These are phyloP conservation scores for Muschampia plurimacula DNA, from an alignment of 2,888 invertebrate species.

Conservation along the genomic window DNA sequence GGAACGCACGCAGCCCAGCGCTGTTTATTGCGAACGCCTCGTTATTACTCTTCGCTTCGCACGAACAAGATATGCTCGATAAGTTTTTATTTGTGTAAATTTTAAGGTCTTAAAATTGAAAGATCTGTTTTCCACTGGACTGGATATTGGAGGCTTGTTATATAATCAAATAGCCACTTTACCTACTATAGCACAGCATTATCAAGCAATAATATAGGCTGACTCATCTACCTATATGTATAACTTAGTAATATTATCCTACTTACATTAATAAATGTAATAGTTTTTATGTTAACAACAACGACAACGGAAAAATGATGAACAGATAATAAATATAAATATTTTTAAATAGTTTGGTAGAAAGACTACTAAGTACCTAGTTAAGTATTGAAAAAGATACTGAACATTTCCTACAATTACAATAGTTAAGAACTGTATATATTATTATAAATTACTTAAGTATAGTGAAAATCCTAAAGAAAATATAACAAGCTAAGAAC, in stretches of 20 bases:
- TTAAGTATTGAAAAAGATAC: background rate
- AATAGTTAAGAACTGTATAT: too few species aligned
- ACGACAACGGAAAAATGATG: background rate
- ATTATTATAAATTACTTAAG: too few species aligned
- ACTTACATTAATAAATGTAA: too few species aligned
- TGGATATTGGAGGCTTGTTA: too few species aligned
- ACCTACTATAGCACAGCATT: too few species aligned
- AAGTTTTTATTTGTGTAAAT: constrained; percentile 50
- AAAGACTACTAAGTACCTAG: background rate
- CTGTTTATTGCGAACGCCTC: constrained; percentile 69
- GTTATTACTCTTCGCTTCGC: constrained; percentile 71
- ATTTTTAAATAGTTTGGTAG: background rate
- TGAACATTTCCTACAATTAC: too few species aligned
- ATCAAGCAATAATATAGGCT: too few species aligned
- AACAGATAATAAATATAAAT: background rate
- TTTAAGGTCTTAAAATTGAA: background rate
- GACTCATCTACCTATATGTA: too few species aligned
- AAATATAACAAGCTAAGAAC: too few species aligned
- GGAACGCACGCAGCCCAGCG: constrained; percentile 70
- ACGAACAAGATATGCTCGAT: constrained; percentile 57
- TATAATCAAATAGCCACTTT: too few species aligned
- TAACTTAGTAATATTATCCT: too few species aligned
- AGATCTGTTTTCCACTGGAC: background rate
- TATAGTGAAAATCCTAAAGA: background rate
- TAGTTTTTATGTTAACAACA: background rate